Percentiles rank a stretch among this genome's conserved stretches.
Conservation (phyloP, 2,888 invertebrate genomes). For the Frankliniella fusca region DNA sequence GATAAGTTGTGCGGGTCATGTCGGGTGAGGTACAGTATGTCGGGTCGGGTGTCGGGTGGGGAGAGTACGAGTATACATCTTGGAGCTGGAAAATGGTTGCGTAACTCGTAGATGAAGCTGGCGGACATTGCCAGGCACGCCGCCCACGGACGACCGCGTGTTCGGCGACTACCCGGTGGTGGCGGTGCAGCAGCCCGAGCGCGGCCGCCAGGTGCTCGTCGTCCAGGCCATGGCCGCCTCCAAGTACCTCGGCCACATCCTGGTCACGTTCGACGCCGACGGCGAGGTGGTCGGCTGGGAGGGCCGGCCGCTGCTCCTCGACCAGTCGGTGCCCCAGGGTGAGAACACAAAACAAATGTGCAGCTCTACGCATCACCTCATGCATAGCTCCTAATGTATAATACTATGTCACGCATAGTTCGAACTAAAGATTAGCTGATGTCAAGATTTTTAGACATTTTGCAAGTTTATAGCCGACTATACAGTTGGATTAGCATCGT, state of each 20-base stretch:
- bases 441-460: too few relatives aligned
- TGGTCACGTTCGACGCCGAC: slow-evolving; percentile 62
- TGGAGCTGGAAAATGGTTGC: too few relatives aligned
- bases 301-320: slow-evolving; percentile 70
- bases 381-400: too few relatives aligned
- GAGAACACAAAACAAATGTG: slow-evolving; percentile 37
- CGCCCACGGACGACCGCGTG: slow-evolving; percentile 32
- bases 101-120: too few relatives aligned
- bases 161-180: slow-evolving; percentile 46
- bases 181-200: slow-evolving; percentile 43
- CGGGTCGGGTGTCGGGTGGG: background rate
- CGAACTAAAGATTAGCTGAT: too few relatives aligned
- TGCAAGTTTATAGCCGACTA: too few relatives aligned
- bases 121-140: slow-evolving; percentile 31
- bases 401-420: too few relatives aligned
- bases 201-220: slow-evolving; percentile 43
- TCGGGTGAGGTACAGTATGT: background rate
- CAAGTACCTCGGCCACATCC: slow-evolving; percentile 71
- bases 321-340: slow-evolving; percentile 62
- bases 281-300: slow-evolving; percentile 63
- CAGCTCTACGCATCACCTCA: too few relatives aligned
- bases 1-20: too few relatives aligned
- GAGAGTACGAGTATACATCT: background rate
- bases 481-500: too few relatives aligned
- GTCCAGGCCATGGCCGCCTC: slow-evolving; percentile 49